phyloP scores from a whole-genome alignment of 2,888 invertebrate species.

The Noctua janthina region DNA sequence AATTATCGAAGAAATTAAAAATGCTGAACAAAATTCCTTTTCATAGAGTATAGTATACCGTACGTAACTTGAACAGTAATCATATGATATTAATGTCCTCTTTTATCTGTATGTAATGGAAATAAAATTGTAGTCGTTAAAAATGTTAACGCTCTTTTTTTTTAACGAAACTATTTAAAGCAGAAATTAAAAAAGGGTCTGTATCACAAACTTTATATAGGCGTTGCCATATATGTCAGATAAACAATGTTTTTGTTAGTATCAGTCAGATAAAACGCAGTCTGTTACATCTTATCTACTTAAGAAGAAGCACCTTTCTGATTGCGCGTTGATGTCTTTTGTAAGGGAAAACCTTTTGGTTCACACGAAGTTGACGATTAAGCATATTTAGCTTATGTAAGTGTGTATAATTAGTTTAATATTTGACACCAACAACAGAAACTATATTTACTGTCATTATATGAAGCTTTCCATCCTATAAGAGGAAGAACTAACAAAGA shows the following conservation, averaged over 20 bases:
- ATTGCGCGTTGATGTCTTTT: conserved; percentile 51
- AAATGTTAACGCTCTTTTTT: not conserved
- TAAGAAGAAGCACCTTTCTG: too few relatives aligned
- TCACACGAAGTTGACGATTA: not conserved
- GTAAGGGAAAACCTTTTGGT: not conserved
- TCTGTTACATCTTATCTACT: not conserved
- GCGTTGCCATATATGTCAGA: not conserved
- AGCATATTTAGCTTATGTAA: not conserved
- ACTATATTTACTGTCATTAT: not conserved
- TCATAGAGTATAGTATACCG: not conserved
- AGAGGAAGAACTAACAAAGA: conserved; percentile 27
- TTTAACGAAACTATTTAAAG: not conserved
- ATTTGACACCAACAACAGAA: not conserved
- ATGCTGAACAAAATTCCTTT: not conserved
- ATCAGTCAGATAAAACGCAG: not conserved
- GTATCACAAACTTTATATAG: not conserved
- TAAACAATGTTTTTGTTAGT: not conserved
- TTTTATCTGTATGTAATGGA: not conserved
- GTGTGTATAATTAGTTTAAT: not conserved
- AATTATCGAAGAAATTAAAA: conserved; percentile 9
- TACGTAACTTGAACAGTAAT: not conserved
- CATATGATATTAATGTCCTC: not conserved
- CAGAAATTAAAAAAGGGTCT: not conserved
- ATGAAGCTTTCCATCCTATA: not conserved
- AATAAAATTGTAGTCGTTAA: too few relatives aligned